Base-by-base conservation (phyloP, 2,888 invertebrate species). In the Anthoptus insignis region DNA sequence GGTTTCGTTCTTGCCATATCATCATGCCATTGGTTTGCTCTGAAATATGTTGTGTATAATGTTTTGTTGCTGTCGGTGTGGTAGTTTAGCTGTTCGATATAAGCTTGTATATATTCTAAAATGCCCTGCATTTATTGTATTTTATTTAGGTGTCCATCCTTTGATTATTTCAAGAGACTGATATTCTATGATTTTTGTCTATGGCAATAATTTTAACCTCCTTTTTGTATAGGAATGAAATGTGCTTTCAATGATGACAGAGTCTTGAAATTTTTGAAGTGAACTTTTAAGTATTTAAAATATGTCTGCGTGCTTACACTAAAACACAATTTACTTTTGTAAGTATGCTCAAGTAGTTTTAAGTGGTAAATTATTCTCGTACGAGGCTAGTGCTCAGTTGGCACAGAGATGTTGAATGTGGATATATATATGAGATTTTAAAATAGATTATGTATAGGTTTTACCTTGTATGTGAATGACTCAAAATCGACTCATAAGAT, bases 21-120 rank as follows among this genome's bases (percentile, higher is more conserved):
- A 59, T 37, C 59, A 37, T 50, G 29, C 42, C 49, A 29, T 59
- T 49, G 34, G 45, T 54, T 49, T 61, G 32, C 34, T 54, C 45
- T 61, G 24, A 27, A 53, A 53, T 45, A 53, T n/a, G 59, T 34
- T 14, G 42, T 66, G 60, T 66, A 58, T 60, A 47, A 14, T 21
- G 59, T 61, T 42, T 58, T 73, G 73, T 74, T 73, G 75, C 76
- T 76, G 70, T 79, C 71, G 61, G 72, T 79, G 74, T 76, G 75
- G 70, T 75, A 77, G 50, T 50, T 39, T 29, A 53, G 19, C 49
- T 34, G 9, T 6, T 16, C 19, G 1, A 11, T 53, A 47, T 54
- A 47, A 76, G 71, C 72, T 73, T 73, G 73, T 78, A 77, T 69
- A 65, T 69, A 69, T 57, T 61, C 70, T 64, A 67, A 72, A 74